Conservation (phyloP, 2,113 vertebrate species). For the Elachura formosa region DNA sequence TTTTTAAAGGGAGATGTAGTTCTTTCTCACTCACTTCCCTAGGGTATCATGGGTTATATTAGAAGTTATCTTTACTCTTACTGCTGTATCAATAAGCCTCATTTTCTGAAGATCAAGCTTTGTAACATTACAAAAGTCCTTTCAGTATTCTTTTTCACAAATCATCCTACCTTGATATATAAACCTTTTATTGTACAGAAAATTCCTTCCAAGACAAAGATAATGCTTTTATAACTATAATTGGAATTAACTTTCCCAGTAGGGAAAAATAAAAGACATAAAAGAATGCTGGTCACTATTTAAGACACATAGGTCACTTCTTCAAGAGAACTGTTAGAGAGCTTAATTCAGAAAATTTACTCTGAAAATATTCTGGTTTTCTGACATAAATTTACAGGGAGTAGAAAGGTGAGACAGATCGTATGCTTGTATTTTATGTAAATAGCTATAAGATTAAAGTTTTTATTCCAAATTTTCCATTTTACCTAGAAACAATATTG, state of each 20-base stretch:
- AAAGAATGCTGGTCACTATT: not conserved
- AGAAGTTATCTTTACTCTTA: not conserved
- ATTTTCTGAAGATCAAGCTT: not conserved
- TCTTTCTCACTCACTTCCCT: not conserved
- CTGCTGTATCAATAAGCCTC: not conserved
- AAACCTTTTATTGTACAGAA: not conserved
- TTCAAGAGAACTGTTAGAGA: not conserved
- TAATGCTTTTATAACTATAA: not conserved
- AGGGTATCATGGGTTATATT: not conserved
- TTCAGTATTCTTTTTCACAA: not conserved
- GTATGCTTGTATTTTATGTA: not conserved
- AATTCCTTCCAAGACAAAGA: not conserved
- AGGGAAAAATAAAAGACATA: accelerated
- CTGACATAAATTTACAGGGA: not conserved
- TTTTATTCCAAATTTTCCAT: not conserved
- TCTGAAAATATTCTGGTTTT: too few species aligned
- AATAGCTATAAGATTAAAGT: not conserved
- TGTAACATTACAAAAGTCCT: not conserved
- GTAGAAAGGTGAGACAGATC: not conserved
- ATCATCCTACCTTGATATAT: not conserved
- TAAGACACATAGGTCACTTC: not conserved
- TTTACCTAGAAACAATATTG: not conserved
- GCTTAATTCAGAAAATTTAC: not conserved
- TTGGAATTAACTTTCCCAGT: not conserved
- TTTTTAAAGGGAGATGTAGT: not conserved